Conservation (phyloP, 2,113 vertebrate genomes). For the Hystrix brachyura region DNA sequence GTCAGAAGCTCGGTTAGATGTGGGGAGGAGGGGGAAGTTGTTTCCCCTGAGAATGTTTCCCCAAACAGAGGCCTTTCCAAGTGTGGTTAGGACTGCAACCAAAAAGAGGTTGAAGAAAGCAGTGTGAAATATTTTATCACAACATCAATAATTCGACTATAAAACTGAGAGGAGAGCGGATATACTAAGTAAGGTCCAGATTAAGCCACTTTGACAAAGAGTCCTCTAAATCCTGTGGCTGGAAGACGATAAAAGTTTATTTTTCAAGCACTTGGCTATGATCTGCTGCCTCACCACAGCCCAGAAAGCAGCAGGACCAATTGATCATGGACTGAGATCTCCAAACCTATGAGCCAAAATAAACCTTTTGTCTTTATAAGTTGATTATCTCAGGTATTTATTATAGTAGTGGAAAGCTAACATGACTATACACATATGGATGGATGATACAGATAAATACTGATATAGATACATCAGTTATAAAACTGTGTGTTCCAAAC, state of each 20-base stretch:
- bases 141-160: not conserved
- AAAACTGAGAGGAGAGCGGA: not conserved
- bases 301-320: not conserved
- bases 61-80: not conserved
- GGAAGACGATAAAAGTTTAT: not conserved
- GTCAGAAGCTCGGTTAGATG: not conserved
- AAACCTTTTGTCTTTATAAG: not conserved
- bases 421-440: not conserved
- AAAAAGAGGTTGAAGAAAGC: not conserved
- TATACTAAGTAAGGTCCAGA: not conserved
- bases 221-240: not conserved
- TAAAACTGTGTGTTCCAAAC: not conserved
- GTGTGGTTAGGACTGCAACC: not conserved
- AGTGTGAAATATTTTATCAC: not conserved
- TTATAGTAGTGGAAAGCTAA: not conserved
- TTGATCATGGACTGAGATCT: not conserved
- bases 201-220: constrained; percentile 10
- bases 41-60: not conserved
- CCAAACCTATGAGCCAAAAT: not conserved
- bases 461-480: not conserved
- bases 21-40: not conserved
- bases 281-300: no score
- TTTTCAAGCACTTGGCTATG: not conserved
- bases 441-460: not conserved
- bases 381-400: not conserved